Conservation (phyloP, 2,113 vertebrate genomes). For the Neotragus pygmaeus region DNA sequence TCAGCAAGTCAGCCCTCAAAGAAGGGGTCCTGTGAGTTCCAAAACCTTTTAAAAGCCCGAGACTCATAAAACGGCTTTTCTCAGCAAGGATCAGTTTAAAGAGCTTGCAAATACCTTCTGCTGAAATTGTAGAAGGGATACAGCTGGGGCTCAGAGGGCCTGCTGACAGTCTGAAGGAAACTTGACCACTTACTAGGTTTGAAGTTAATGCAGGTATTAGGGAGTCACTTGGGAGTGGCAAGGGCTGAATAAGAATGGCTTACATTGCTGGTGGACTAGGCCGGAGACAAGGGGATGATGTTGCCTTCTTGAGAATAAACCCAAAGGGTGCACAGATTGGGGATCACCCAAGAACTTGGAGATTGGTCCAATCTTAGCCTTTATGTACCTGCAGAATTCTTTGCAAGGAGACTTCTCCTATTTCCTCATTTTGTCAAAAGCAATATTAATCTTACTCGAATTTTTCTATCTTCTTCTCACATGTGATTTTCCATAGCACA, state of each 20-base stretch:
- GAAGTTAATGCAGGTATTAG: not conserved
- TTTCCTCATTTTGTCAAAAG: not conserved
- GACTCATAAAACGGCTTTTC: not conserved
- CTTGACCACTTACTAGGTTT: not conserved
- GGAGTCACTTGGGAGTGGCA: not conserved
- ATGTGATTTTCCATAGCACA: not conserved
- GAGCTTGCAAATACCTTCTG: not conserved
- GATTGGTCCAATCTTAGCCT: not conserved
- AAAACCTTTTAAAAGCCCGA: not conserved
- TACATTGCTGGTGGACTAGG: not conserved
- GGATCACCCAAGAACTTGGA: not conserved
- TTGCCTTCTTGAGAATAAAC: not conserved
- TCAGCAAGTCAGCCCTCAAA: not conserved
- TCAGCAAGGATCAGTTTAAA: not conserved
- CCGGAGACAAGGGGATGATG: not conserved
- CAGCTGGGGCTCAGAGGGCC: not conserved
- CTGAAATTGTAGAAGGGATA: not conserved
- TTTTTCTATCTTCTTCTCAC: not conserved
- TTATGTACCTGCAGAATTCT: not conserved
- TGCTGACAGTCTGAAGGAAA: not conserved
- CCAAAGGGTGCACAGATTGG: rapidly evolving
- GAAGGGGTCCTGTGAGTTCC: not conserved
- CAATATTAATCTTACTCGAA: not conserved
- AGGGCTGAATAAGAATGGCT: not conserved
- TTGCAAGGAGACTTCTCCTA: not conserved